Conservation (phyloP, 1,140 invertebrate species). For the Limonius californicus region DNA sequence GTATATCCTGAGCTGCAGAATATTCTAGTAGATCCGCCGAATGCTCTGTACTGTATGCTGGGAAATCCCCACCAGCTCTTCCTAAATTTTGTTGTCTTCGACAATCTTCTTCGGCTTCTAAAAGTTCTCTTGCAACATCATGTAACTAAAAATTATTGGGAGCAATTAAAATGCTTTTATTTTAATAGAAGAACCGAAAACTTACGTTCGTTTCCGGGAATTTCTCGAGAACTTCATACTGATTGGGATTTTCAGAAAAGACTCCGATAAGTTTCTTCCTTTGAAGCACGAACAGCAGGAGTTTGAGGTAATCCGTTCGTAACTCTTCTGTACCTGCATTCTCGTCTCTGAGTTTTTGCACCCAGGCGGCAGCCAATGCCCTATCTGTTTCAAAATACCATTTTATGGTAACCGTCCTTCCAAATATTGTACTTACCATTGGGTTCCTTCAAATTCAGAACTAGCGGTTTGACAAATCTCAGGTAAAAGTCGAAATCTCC, state of each 20-base stretch:
- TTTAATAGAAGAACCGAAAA: not conserved
- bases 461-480: conserved; percentile 43
- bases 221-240: conserved; percentile 33
- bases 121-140: conserved; percentile 36
- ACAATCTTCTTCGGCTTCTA: conserved; percentile 32
- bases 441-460: conserved; percentile 40
- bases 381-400: conserved; percentile 40
- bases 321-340: conserved; percentile 30
- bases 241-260: conserved; percentile 40
- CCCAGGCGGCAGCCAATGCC: conserved; percentile 43
- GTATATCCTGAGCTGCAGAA: conserved; percentile 45
- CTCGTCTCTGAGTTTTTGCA: conserved; percentile 43
- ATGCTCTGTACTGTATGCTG: conserved; percentile 38
- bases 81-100: conserved; percentile 30
- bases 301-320: conserved; percentile 43
- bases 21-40: conserved; percentile 43
- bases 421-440: conserved; percentile 41
- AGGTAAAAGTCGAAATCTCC: conserved; percentile 45
- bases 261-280: conserved; percentile 39
- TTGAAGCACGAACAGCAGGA: conserved; percentile 46
- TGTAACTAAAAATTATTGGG: conserved; percentile 28
- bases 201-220: conserved; percentile 40
- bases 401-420: not conserved
- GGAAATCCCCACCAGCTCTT: conserved; percentile 29
- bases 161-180: not conserved